phyloP scores from a whole-genome alignment of 53 echinoderm and acorn worm species.

The Glandiceps talaboti region DNA sequence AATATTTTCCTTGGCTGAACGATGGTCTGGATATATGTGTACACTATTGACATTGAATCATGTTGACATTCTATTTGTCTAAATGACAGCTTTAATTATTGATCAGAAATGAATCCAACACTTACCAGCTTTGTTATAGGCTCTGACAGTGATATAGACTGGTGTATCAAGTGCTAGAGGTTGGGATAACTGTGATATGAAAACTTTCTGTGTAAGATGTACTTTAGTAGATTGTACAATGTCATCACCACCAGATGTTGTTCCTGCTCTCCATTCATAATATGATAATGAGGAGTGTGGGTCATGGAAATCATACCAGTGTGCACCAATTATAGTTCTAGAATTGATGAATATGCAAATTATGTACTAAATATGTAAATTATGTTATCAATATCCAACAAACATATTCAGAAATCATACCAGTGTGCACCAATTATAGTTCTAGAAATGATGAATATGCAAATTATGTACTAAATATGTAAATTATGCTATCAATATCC shows the following conservation, averaged over 20 bases:
- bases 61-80: too few relatives aligned
- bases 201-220: conserved; percentile 13
- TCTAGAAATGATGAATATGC: too few relatives aligned
- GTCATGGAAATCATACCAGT: conserved; percentile 50
- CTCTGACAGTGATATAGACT: conserved; percentile 31
- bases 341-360: too few relatives aligned
- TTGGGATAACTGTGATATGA: conserved; percentile 9
- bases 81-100: too few relatives aligned
- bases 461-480: too few relatives aligned
- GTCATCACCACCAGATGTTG: conserved; percentile 21
- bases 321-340: conserved; percentile 16
- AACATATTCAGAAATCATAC: conserved; percentile 51
- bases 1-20: too few relatives aligned
- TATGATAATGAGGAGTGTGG: conserved; percentile 25
- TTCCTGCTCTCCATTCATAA: conserved; percentile 44
- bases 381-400: too few relatives aligned
- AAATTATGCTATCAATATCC: too few relatives aligned
- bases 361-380: too few relatives aligned
- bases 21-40: too few relatives aligned
- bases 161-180: conserved; percentile 3
- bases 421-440: conserved; percentile 21
- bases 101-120: too few relatives aligned
- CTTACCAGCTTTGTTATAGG: conserved; percentile 19
- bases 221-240: conserved; percentile 9
- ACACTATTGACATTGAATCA: too few relatives aligned